Base-by-base conservation (phyloP, 2,888 invertebrate genomes). In the Octonoba sinensis region DNA sequence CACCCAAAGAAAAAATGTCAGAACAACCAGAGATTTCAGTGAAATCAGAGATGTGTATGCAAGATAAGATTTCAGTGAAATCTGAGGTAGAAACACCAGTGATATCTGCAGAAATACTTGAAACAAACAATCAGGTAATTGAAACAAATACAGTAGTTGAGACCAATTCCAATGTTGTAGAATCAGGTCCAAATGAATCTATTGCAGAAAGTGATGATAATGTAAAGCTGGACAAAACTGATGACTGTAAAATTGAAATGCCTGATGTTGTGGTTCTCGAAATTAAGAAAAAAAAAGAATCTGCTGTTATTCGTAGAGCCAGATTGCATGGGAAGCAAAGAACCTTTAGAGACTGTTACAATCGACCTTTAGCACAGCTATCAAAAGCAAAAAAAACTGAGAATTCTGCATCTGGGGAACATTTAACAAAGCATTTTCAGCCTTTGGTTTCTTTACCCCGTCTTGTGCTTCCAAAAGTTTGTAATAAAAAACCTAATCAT, bases 401-500 rank as follows among this genome's bases (percentile, higher is more conserved):
- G 16, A 44, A 49, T 13, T 6, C 15, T 66, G 18, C 59, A 20
- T n/a, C 70, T 24, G 81, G 70, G 57, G 67, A 69, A 24, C 22
- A 49, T 46, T 56, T 75, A 16, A 18, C 15, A 16, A 59, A 66
- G 56, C 64, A 66, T 20, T 24, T 72, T 4, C 65, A 66, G 18
- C 71, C 82, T 18, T 27, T 57, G n/a, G 72, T 76, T 15, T 67
- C 79, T n/a, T 27, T 81, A n/a, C 57, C 79, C 24, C 51, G 75
- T 57, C 60, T 76, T 49, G 66, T 77, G 24, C 56, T 77, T 81
- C 73, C 78, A 70, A 82, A 79, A 51, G 47, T 75, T 57, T 20
- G 56, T 18, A 78, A 75, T 18, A 84, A 67, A 51, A 71, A 71
- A 86, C 96, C 95, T 95, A 95, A 94, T 87, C 96, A 96, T 88